Conservation (phyloP, 53 echinoderm and acorn worm genomes). For the Apostichopus leukothele region DNA sequence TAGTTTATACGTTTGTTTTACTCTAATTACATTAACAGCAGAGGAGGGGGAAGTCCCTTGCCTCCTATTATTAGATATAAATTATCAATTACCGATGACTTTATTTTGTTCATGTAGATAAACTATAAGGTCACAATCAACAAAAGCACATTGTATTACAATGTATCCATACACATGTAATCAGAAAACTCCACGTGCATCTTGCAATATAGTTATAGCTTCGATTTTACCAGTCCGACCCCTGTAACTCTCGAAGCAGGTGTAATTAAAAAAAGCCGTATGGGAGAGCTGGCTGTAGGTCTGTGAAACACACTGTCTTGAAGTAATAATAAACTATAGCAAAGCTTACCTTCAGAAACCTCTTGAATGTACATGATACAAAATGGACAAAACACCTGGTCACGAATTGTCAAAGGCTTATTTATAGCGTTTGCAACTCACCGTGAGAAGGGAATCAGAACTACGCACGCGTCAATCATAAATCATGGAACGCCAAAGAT, state of each 20-base stretch:
- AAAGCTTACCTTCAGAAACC: neutral
- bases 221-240: neutral
- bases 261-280: conserved; percentile 21
- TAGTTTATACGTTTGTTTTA: no score
- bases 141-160: no score
- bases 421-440: conserved; percentile 3
- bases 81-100: no score
- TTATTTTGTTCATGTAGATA: no score
- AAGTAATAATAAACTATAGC: neutral
- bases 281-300: neutral
- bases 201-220: no score
- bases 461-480: neutral
- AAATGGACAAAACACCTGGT: conserved; percentile 13
- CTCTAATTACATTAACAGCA: no score
- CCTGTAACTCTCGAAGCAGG: conserved; percentile 24
- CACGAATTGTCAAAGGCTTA: conserved; percentile 26
- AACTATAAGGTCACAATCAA: no score
- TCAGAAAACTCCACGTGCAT: no score
- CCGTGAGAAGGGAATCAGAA: conserved; percentile 15
- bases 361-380: neutral
- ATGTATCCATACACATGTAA: no score
- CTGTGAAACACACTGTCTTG: neutral
- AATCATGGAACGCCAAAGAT: neutral
- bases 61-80: no score
- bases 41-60: no score